Conservation (phyloP, 1,140 invertebrate genomes). For the Hyles vespertilio region DNA sequence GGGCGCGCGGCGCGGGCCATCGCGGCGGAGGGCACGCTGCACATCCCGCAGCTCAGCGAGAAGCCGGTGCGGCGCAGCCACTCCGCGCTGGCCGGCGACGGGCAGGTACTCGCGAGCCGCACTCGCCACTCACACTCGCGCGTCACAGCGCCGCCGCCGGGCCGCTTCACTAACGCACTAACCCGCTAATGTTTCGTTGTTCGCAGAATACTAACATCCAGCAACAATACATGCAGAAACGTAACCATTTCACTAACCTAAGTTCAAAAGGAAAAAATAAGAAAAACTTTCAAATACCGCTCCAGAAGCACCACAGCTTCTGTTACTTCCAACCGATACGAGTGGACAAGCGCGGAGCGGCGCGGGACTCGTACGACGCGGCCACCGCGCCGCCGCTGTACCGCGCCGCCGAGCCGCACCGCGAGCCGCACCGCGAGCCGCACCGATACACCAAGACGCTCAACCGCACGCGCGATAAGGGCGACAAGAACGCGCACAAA, state of each 20-base stretch:
- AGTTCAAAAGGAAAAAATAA: constrained; percentile 72
- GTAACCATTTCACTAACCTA: constrained; percentile 67
- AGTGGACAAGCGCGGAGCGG: constrained; percentile 62
- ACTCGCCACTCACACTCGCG: background rate
- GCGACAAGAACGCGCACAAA: constrained; percentile 65
- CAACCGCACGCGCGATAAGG: constrained; percentile 66
- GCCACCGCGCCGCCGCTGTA: constrained; percentile 69
- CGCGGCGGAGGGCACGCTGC: constrained; percentile 51
- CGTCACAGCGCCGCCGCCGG: background rate
- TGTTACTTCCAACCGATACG: constrained; percentile 80
- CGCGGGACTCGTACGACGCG: constrained; percentile 67
- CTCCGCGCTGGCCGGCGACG: constrained; percentile 44
- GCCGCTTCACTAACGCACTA: constrained; percentile 43
- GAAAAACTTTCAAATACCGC: constrained; percentile 78
- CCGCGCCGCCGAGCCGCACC: constrained; percentile 58
- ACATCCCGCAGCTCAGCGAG: constrained; percentile 67
- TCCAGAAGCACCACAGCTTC: constrained; percentile 82
- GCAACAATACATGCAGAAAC: constrained; percentile 73
- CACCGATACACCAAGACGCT: constrained; percentile 72
- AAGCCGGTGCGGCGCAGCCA: constrained; percentile 57
- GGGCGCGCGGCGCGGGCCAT: constrained; percentile 28
- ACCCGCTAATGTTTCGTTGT: constrained; percentile 28
- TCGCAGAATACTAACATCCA: constrained; percentile 76
- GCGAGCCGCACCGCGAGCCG: constrained; percentile 56
- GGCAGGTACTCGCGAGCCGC: constrained; percentile 51